Evolutionary conservation across 2,113 vertebrate genomes (phyloP), one percentile per base, ranked within the genome.

Genomic region (Scomber colias): DNA sequence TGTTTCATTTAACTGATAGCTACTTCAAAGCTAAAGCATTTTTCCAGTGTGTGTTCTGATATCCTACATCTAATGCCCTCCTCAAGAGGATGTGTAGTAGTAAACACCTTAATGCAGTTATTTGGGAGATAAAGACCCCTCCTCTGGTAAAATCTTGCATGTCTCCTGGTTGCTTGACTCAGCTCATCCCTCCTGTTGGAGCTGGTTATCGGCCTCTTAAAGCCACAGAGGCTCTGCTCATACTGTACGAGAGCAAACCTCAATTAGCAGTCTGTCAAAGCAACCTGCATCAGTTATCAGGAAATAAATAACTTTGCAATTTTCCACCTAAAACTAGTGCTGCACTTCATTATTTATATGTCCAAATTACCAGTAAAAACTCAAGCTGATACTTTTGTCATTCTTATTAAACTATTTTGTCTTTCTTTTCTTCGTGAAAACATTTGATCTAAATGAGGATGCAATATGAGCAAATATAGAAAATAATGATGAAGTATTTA

Each of bases 171-270:
- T 56, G 4, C 62, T 85, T 88, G 3, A 81, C 30, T 3, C 5
- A 5, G 3, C 84, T 85, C 75, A 83, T 70, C 69, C n/a, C 77
- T 84, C 62, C 78, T 70, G 79, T 60, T 80, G 89, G 78, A 90
- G 89, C 69, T 64, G 72, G 66, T 30, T 82, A 17, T 73, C 87
- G 69, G 89, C 89, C 89, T 91, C 92, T 94, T 94, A 93, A 95
- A 95, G 91, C 89, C 50, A 79, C 35, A 84, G 63, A 51, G 44
- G 8, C 49, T 49, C 27, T 12, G 21, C 17, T 21, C 4, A 17
- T 4, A 40, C 24, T 35, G 48, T 50, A 31, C 30, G 0, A 40
- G 35, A 40, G 35, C 45, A 59, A 3, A 57, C 44, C 35, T 40
- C 35, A 11, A 46, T 59, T 16, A 71, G 17, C 19, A 21, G 19